A percentile compares a stretch with the other conserved stretches of the same genome.
phyloP scores from a whole-genome alignment of 1,140 invertebrate species.

The Aphelinus certus region DNA sequence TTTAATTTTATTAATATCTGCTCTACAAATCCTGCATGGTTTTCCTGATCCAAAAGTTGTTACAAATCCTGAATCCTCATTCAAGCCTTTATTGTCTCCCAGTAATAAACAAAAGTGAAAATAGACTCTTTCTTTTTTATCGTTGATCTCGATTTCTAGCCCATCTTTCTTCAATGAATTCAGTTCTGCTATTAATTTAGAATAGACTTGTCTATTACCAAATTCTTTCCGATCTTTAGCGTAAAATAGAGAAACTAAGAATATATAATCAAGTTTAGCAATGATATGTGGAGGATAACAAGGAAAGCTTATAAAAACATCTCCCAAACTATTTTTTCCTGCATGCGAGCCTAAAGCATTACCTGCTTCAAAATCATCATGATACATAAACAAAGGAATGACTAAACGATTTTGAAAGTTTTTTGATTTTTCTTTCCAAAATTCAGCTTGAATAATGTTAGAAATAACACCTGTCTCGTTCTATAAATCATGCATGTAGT shows the following conservation, averaged over 20 bases:
- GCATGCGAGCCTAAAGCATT: slow-evolving; percentile 9
- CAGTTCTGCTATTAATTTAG: slow-evolving; percentile 26
- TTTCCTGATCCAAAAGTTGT: slow-evolving; percentile 13
- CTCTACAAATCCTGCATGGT: slow-evolving; percentile 24
- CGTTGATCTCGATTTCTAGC: slow-evolving; percentile 8
- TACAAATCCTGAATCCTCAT: slow-evolving; percentile 23
- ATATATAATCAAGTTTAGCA: slow-evolving; percentile 19
- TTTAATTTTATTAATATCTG: slow-evolving; percentile 29
- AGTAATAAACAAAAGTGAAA: slow-evolving; percentile 17
- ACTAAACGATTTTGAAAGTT: neutral
- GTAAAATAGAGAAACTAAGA: slow-evolving; percentile 17
- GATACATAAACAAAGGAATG: neutral
- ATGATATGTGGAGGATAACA: slow-evolving; percentile 18
- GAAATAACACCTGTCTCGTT: slow-evolving; percentile 11
- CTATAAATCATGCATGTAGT: slow-evolving; percentile 8
- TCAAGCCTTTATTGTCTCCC: slow-evolving; percentile 17
- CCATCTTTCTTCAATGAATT: slow-evolving; percentile 16
- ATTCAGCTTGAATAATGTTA: slow-evolving; percentile 19
- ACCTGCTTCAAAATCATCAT: slow-evolving; percentile 16
- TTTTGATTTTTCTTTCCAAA: slow-evolving; percentile 8
- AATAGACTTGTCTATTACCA: slow-evolving; percentile 20
- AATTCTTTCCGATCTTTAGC: slow-evolving; percentile 19
- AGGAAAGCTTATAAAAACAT: neutral
- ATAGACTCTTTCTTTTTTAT: neutral
- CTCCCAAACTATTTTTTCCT: slow-evolving; percentile 14